Conservation (phyloP, 2,888 invertebrate species). For the Allolobophora icterica region DNA sequence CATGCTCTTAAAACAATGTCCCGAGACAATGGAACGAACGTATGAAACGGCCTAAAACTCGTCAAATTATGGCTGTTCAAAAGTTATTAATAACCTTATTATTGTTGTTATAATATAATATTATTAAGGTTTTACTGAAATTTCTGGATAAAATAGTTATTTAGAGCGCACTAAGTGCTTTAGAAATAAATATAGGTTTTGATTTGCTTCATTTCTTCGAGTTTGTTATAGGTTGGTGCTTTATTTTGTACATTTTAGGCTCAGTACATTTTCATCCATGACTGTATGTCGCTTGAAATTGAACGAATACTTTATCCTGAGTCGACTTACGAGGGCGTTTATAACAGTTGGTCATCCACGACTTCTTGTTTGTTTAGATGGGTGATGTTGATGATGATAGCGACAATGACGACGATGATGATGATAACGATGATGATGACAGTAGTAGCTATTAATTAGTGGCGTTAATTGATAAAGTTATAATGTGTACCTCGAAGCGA, state of each 20-base stretch:
- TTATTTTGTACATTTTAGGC: background rate
- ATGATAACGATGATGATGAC: background rate
- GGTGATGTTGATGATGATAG: background rate
- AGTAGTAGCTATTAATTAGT: too few species aligned
- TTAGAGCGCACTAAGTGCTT: too few species aligned
- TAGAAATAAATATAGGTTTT: background rate
- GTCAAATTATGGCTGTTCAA: too few species aligned
- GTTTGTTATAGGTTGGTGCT: background rate
- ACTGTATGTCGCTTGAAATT: background rate
- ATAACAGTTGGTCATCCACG: background rate
- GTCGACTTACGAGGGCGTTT: background rate
- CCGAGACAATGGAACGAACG: too few species aligned
- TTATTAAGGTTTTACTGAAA: background rate
- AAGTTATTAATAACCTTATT: background rate
- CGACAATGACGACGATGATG: background rate
- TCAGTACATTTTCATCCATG: conserved; percentile 19
- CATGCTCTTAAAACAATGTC: too few species aligned
- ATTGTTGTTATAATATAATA: background rate
- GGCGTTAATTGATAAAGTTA: too few species aligned
- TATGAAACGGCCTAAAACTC: too few species aligned
- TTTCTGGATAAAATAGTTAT: too few species aligned
- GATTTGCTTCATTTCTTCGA: background rate
- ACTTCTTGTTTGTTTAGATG: background rate
- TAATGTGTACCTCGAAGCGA: too few species aligned
- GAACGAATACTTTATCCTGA: background rate